Evolutionary conservation across 2,888 invertebrate species (phyloP).

Genomic region (Andrena chrysosceles): DNA sequence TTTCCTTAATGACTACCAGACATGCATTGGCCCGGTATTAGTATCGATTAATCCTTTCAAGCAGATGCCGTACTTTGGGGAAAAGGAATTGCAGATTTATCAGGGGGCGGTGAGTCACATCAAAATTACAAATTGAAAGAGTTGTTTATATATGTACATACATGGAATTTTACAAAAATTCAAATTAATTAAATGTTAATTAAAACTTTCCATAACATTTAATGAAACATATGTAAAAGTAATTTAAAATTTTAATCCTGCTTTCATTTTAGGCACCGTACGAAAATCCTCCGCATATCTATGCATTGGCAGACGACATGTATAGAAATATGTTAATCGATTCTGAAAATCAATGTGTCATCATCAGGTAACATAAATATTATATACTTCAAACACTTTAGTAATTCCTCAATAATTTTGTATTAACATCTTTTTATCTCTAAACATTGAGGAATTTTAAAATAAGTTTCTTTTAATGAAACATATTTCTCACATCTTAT

Average conservation of each 20-base stretch:
- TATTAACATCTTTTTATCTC: neutral
- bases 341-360: slow-evolving; percentile 89
- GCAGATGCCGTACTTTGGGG: slow-evolving; percentile 88
- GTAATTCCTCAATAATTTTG: neutral
- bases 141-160: neutral
- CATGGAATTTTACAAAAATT: neutral
- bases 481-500: no score
- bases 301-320: slow-evolving; percentile 90
- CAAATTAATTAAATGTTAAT: neutral
- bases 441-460: no score
- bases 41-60: slow-evolving; percentile 89
- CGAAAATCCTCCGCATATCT: slow-evolving; percentile 90
- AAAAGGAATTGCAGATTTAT: slow-evolving; percentile 87
- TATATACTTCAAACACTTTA: neutral
- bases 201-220: neutral
- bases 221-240: neutral
- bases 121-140: no score
- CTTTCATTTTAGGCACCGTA: slow-evolving; percentile 87
- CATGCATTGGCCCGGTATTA: slow-evolving; percentile 89
- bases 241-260: neutral
- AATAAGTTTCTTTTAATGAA: no score
- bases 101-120: slow-evolving; percentile 86
- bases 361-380: slow-evolving; percentile 87
- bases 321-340: slow-evolving; percentile 90
- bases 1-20: slow-evolving; percentile 84